These are phyloP conservation scores for Formicarius rufipectus DNA, from an alignment of 2,113 vertebrate species.

Conservation along the genomic window DNA sequence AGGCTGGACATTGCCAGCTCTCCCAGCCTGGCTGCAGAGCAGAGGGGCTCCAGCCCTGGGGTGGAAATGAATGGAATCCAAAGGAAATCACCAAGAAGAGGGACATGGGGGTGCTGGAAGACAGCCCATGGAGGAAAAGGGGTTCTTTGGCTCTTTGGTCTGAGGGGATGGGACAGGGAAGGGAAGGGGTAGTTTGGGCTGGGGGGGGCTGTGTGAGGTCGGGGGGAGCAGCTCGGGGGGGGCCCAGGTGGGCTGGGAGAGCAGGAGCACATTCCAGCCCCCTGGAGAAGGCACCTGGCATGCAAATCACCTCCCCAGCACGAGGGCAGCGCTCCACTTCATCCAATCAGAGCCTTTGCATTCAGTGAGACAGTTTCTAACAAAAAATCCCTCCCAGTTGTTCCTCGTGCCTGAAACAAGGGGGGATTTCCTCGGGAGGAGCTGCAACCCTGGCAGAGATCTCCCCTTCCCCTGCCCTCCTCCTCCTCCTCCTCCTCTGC, in stretches of 20 bases:
- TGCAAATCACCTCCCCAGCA: not conserved
- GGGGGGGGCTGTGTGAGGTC: not conserved
- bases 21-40: not conserved
- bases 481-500: fast-evolving
- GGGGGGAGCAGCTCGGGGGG: not conserved
- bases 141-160: too few species aligned
- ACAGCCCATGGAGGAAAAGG: not conserved
- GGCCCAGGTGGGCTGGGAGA: not conserved
- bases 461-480: not conserved
- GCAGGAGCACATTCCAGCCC: not conserved
- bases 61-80: not conserved
- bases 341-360: not conserved
- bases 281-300: fast-evolving
- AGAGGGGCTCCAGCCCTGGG: not conserved
- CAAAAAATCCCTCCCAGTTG: not conserved
- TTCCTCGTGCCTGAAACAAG: not conserved
- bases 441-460: not conserved
- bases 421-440: not conserved
- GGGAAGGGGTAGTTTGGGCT: not conserved
- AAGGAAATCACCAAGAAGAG: not conserved
- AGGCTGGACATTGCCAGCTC: not conserved
- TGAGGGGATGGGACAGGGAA: too few species aligned
- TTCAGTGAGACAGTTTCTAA: not conserved
- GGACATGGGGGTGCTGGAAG: not conserved
- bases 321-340: not conserved